A percentile compares a stretch with the other conserved stretches of the same genome.
Evolutionary conservation across 2,888 invertebrate species (phyloP).

Genomic region (Criorhina ranunculi): DNA sequence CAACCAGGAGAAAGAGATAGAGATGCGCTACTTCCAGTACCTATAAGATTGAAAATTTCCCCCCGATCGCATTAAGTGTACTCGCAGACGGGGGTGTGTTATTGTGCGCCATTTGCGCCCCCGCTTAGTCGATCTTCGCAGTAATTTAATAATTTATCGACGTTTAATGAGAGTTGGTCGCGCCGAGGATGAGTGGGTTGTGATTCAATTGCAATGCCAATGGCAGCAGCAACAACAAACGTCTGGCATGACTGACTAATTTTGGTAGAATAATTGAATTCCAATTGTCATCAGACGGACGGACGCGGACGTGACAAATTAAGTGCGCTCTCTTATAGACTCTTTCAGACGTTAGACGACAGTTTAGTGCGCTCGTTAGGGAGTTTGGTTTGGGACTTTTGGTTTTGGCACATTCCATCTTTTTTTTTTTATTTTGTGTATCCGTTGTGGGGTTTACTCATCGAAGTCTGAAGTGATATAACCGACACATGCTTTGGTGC

Average conservation of each 20-base stretch:
- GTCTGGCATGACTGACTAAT: slow-evolving; percentile 68
- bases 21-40: slow-evolving; percentile 26
- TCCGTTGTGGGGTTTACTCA: slow-evolving; percentile 57
- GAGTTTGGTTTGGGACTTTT: neutral
- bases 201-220: slow-evolving; percentile 43
- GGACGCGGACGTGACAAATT: slow-evolving; percentile 64
- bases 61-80: slow-evolving; percentile 19
- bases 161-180: slow-evolving; percentile 68
- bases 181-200: slow-evolving; percentile 33
- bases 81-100: slow-evolving; percentile 32
- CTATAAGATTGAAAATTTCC: slow-evolving; percentile 57
- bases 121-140: slow-evolving; percentile 50
- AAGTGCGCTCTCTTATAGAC: slow-evolving; percentile 64
- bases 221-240: slow-evolving; percentile 12
- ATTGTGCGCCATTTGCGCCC: slow-evolving; percentile 57
- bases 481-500: slow-evolving; percentile 34
- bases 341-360: slow-evolving; percentile 25
- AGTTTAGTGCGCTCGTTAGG: slow-evolving; percentile 46
- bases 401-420: neutral
- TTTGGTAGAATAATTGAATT: slow-evolving; percentile 63
- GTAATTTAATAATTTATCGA: slow-evolving; percentile 74
- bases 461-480: slow-evolving; percentile 52
- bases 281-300: slow-evolving; percentile 54
- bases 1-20: too few species aligned
- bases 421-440: slow-evolving; percentile 11